Conservation (phyloP, 2,888 invertebrate genomes). For the Gastracanthus pulcherrimus region DNA sequence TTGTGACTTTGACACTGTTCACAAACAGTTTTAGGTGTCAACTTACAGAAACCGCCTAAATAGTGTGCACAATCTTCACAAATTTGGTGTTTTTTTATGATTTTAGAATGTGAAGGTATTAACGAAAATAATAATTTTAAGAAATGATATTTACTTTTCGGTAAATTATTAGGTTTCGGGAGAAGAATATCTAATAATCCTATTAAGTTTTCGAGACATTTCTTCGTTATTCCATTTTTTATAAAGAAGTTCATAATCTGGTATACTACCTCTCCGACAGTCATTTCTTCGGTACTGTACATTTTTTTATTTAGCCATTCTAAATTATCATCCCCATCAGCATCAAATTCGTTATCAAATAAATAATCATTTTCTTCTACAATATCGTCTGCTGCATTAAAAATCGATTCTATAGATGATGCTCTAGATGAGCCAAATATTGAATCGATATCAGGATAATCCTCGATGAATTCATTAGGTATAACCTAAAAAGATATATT, state of each 20-base stretch:
- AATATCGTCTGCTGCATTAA: not conserved
- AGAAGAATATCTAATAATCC: conserved; percentile 20
- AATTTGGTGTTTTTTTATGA: conserved; percentile 43
- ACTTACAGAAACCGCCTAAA: not conserved
- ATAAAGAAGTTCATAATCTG: conserved; percentile 24
- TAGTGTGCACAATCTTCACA: conserved; percentile 45
- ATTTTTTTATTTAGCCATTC: conserved; percentile 13
- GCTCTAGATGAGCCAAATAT: not conserved
- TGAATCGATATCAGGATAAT: not conserved
- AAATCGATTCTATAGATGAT: not conserved
- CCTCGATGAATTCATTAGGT: not conserved
- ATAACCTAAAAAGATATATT: not conserved
- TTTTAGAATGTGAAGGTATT: conserved; percentile 13
- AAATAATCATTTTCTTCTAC: not conserved
- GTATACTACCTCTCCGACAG: conserved; percentile 10
- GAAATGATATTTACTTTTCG: conserved; percentile 30
- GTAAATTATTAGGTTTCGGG: conserved; percentile 50
- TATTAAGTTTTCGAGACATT: conserved; percentile 20
- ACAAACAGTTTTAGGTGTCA: not conserved
- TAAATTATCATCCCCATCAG: not conserved
- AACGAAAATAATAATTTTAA: conserved; percentile 38
- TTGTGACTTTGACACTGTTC: not conserved
- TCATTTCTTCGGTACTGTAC: not conserved
- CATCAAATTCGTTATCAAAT: not conserved
- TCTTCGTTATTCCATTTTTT: conserved; percentile 19